Evolutionary conservation across 1,140 invertebrate species (phyloP).

Genomic region (Temnothorax longispinosus): DNA sequence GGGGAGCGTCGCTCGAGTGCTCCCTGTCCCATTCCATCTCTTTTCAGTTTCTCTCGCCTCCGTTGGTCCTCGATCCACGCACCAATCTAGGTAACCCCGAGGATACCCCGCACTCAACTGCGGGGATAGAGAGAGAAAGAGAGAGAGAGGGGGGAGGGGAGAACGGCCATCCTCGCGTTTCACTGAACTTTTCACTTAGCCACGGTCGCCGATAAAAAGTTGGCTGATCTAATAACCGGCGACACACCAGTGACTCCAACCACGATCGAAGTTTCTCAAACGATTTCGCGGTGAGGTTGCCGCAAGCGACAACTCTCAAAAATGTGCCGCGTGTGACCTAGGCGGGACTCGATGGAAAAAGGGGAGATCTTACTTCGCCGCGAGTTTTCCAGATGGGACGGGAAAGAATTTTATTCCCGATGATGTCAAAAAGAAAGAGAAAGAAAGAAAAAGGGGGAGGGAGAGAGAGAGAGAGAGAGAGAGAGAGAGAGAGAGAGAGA

Average conservation of each 20-base stretch:
- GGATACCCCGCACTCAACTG: neutral
- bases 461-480: neutral
- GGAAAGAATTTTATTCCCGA: constrained; percentile 35
- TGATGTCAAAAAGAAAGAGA: constrained; percentile 14
- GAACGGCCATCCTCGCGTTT: constrained; percentile 47
- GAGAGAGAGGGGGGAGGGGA: neutral
- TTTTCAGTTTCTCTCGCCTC: neutral
- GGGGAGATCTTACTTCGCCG: constrained; percentile 13
- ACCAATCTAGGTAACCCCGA: constrained; percentile 9
- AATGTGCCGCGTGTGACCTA: constrained; percentile 27
- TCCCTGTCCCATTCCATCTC: constrained; percentile 30
- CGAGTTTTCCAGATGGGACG: neutral
- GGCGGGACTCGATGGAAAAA: neutral
- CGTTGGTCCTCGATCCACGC: constrained; percentile 50
- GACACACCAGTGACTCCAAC: constrained; percentile 72
- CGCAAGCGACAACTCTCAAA: constrained; percentile 12
- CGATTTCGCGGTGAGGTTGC: constrained; percentile 66
- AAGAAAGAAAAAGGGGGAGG: neutral
- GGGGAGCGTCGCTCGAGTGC: constrained; percentile 53
- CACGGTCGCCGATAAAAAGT: constrained; percentile 78
- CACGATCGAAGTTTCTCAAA: constrained; percentile 64
- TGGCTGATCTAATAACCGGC: constrained; percentile 80
- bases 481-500: neutral
- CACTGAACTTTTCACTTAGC: constrained; percentile 82
- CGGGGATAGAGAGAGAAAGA: neutral